A percentile compares a stretch with the other conserved stretches of the same genome.
These are phyloP conservation scores for Drosophila bocki DNA, from an alignment of 1,140 invertebrate genomes.

Conservation along the genomic window DNA sequence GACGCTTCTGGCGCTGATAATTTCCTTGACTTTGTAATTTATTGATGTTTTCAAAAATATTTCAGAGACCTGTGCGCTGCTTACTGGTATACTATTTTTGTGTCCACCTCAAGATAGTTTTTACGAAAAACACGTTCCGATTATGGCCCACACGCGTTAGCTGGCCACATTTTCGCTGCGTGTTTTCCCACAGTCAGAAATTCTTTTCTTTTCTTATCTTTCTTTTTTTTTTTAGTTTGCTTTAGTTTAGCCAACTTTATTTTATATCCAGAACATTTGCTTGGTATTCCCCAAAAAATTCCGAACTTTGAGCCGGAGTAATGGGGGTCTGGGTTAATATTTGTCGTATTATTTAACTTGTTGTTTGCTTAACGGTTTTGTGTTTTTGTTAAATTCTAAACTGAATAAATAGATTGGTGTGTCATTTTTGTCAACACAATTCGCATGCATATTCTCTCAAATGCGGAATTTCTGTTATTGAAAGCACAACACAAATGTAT, in stretches of 20 bases:
- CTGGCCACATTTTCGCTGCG: constrained; percentile 47
- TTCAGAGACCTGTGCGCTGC: background rate
- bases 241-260: constrained; percentile 2
- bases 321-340: constrained; percentile 23
- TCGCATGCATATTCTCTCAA: constrained; percentile 43
- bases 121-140: constrained; percentile 50
- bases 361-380: constrained; percentile 32
- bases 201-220: background rate
- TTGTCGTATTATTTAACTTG: constrained; percentile 63
- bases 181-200: constrained; percentile 45
- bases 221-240: background rate
- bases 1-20: constrained; percentile 67
- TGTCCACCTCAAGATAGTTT: constrained; percentile 32
- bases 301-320: constrained; percentile 4
- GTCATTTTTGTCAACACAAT: constrained; percentile 64
- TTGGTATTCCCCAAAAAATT: constrained; percentile 42
- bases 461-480: constrained; percentile 74
- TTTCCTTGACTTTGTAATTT: constrained; percentile 78
- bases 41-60: constrained; percentile 72
- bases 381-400: constrained; percentile 16
- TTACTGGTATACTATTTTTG: constrained; percentile 1
- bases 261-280: constrained; percentile 34
- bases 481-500: constrained; percentile 32
- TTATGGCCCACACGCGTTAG: constrained; percentile 65
- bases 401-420: constrained; percentile 55